phyloP scores from a whole-genome alignment of 2,113 vertebrate species.

The Parus major region DNA sequence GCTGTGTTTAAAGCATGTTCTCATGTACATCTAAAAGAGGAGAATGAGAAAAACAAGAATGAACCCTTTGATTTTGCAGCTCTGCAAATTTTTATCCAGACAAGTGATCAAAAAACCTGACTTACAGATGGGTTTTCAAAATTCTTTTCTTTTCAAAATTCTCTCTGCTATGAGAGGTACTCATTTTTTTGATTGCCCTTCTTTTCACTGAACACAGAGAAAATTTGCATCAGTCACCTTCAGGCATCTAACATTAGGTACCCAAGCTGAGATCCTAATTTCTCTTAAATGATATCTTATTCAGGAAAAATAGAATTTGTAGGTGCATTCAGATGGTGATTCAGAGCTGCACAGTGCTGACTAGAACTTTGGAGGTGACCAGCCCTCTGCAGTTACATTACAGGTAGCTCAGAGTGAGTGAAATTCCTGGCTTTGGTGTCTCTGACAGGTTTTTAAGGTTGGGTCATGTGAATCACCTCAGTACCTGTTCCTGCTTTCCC shows the following conservation, averaged over 20 bases:
- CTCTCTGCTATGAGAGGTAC: not conserved
- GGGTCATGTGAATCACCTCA: not conserved
- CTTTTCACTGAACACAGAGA: not conserved
- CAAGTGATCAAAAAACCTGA: not conserved
- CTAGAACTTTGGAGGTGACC: not conserved
- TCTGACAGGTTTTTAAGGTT: not conserved
- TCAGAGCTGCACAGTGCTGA: not conserved
- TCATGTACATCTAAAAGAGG: not conserved
- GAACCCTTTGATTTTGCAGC: not conserved
- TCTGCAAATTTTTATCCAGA: not conserved
- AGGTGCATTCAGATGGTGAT: not conserved
- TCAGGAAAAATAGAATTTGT: not conserved
- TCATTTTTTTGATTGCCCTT: not conserved
- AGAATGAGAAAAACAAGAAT: not conserved
- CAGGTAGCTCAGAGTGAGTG: not conserved
- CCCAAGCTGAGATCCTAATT: not conserved
- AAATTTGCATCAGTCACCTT: not conserved
- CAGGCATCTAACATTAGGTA: not conserved
- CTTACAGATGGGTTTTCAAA: not conserved
- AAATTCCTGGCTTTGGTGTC: not conserved
- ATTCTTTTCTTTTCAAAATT: not conserved
- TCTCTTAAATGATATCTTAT: not conserved
- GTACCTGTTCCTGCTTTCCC: not conserved
- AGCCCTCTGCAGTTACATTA: not conserved
- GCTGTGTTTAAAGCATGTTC: not conserved